These are phyloP conservation scores for Heterotilapia buettikoferi DNA, from an alignment of 2,113 vertebrate genomes.

Conservation along the genomic window DNA sequence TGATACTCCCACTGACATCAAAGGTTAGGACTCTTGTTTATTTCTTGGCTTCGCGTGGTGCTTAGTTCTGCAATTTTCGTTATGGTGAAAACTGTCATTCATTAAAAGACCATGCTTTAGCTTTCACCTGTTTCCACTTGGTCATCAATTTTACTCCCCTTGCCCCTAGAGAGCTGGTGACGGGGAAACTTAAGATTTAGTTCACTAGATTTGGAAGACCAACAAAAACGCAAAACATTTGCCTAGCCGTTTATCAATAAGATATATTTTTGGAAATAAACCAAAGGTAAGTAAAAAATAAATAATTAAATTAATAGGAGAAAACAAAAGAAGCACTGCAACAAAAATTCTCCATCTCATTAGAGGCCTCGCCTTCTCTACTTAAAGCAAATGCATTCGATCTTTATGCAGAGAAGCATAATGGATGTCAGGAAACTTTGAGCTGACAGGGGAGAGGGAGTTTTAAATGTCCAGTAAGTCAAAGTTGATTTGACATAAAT, in stretches of 20 bases:
- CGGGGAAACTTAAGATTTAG: neutral
- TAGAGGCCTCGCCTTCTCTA: neutral
- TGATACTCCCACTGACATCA: neutral
- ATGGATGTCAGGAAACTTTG: neutral
- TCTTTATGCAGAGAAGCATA: neutral
- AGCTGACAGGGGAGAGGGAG: neutral
- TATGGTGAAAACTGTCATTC: neutral
- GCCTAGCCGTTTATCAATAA: rapidly evolving
- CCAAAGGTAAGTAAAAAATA: neutral
- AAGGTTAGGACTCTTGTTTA: neutral
- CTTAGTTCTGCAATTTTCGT: neutral
- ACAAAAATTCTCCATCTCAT: neutral
- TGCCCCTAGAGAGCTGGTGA: neutral
- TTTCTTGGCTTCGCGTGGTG: rapidly evolving
- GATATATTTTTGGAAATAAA: neutral
- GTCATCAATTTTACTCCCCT: neutral
- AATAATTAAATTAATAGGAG: neutral
- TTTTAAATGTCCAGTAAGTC: neutral
- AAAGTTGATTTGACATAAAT: neutral
- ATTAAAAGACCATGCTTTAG: neutral
- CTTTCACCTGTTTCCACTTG: rapidly evolving
- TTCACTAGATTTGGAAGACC: neutral
- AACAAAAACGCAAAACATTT: neutral
- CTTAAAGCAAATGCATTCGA: neutral
- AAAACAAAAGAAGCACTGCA: neutral